These are phyloP conservation scores for Plagiodera versicolora DNA, from an alignment of 2,888 invertebrate genomes.

Conservation along the genomic window DNA sequence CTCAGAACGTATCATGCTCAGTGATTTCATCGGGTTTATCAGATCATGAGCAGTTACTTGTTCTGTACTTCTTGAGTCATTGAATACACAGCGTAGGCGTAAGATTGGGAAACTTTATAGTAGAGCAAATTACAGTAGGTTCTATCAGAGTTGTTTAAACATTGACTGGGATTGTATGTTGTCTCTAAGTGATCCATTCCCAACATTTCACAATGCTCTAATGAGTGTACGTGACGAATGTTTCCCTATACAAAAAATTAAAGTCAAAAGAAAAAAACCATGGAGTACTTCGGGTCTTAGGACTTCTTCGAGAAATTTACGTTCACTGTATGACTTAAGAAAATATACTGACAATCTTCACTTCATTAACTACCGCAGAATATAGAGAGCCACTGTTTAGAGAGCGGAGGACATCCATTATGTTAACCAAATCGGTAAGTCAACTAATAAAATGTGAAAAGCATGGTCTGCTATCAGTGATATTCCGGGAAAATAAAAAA, in stretches of 20 bases:
- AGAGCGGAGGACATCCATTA: no score
- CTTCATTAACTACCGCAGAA: neutral
- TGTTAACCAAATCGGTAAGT: no score
- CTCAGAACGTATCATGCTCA: neutral
- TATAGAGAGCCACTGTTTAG: neutral
- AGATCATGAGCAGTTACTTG: conserved; percentile 6
- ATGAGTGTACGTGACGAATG: neutral
- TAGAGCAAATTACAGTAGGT: conserved; percentile 6
- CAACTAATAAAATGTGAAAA: no score
- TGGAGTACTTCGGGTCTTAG: neutral
- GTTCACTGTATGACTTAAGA: conserved; percentile 1
- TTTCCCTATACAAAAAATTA: conserved; percentile 4
- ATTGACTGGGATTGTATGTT: neutral
- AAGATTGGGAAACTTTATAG: conserved; percentile 1
- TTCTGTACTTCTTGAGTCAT: neutral
- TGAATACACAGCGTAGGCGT: neutral
- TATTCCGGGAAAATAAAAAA: no score
- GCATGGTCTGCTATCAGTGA: no score
- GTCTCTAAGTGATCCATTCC: neutral
- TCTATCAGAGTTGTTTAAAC: conserved; percentile 2
- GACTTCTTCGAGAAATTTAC: neutral
- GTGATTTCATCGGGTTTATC: conserved; percentile 1
- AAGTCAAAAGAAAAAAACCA: neutral
- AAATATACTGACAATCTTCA: neutral
- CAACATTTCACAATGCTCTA: neutral